Base-by-base conservation (phyloP, 2,888 invertebrate genomes). In the Zele albiditarsus region DNA sequence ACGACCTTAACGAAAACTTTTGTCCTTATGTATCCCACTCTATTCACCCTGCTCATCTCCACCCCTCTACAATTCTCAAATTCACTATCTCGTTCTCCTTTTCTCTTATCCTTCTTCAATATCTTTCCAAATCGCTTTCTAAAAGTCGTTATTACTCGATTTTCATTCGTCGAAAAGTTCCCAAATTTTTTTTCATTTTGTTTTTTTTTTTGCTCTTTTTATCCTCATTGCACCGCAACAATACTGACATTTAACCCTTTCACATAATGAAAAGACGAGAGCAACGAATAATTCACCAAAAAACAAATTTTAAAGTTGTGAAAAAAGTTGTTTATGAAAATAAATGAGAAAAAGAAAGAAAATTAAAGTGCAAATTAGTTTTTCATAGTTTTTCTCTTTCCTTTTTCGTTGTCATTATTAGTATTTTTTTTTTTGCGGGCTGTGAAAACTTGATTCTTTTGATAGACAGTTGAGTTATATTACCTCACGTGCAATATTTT, bases 171-270 rank as follows among this genome's bases (percentile, higher is more conserved):
- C 53, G 53, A 23, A 53, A 53, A 53, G 53, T 53, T 53, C 53
- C 53, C n/a, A n/a, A 53, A 53, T 23, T 57, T 57, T 62, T 31
- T 53, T 49, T 66, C 14, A 10, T 12, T 23, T 31, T 57, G 12
- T 28, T 60, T 67, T 71, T 75, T 71, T 58, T 16, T 33, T 69
- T 38, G 12, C 12, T 38, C 8, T 74, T 75, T 77, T 72, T 73
- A 14, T 68, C 68, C 28, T 46, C 20, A 10, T 3, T 53, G 20
- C 2, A 5, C 10, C 20, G 8, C 8, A 20, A 53, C 53, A 53
- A 53, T 20, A 20, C 53, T 53, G 20, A 53, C 23, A 53, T 53
- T 53, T 20, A 8, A 53, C 53, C 20, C 53, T 53, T 53, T 20
- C 6, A 46, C 46, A 46, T 38, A 23, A 8, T 20, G 49, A 23